Evolutionary conservation across 2,888 invertebrate species (phyloP), one percentile per base, ranked within the genome.

Genomic region (Mantis religiosa): DNA sequence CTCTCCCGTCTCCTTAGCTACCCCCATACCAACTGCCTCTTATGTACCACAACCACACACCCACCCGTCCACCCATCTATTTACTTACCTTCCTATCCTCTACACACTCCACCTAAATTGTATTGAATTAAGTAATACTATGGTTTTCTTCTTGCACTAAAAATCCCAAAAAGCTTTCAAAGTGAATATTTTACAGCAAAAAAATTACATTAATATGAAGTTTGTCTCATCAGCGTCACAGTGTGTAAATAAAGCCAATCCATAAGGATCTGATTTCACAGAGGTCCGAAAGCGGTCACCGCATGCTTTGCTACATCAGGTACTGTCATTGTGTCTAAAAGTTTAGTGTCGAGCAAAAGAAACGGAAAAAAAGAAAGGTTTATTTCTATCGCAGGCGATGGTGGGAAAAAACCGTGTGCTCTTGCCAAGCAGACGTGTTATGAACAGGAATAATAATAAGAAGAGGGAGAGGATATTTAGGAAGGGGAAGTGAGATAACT

Each of bases 371-470:
- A 85, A 86, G 28, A 81, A 86, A 81, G 28, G 81, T 86, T 86
- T 86, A 86, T 86, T 86, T 86, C 86, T 81, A 54, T 86, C 28
- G 12, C 81, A 9, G 28, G 81, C 81, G 28, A 41, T 85, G 27
- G 47, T 30, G 41, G 34, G 84, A 54, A 85, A 85, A 71, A 71
- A 71, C 54, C 47, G 85, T 85, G 85, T 85, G 28, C 54, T 20
- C 28, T 28, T 54, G 85, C 85, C 85, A 85, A 54, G 47, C 85
- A 85, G 85, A 85, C 85, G 30, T 85, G 85, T 85, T 85, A 85
- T 54, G 54, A 71, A 85, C 47, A 54, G 47, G 83, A 83, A 28
- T 27, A 85, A 27, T 14, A 71, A 71, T 71, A 71, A 71, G 54
- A 71, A 71, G 54, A 85, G 41, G 28, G 83, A 83, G 83, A 30